These are phyloP conservation scores for Cyprinodon variegatus DNA, from an alignment of 2,113 vertebrate species.

Conservation along the genomic window DNA sequence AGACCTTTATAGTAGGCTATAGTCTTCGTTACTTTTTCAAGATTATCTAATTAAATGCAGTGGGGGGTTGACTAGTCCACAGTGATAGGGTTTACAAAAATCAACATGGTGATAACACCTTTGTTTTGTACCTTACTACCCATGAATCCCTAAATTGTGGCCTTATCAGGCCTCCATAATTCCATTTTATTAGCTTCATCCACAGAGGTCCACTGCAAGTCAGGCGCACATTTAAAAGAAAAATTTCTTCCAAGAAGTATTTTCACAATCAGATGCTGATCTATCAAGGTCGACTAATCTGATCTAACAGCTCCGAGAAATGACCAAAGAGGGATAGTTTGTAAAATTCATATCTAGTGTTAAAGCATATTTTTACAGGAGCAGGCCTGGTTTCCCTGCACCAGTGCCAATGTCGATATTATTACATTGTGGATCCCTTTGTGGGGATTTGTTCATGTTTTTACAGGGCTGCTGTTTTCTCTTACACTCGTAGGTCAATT, in stretches of 20 bases:
- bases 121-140: constrained; percentile 29
- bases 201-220: constrained; percentile 8
- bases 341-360: constrained; percentile 41
- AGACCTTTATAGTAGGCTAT: constrained; percentile 19
- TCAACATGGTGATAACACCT: constrained; percentile 63
- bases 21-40: constrained; percentile 58
- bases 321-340: constrained; percentile 35
- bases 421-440: constrained; percentile 29
- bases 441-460: constrained; percentile 38
- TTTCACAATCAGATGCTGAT: constrained; percentile 38
- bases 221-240: constrained; percentile 31
- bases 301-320: constrained; percentile 64
- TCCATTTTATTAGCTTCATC: constrained; percentile 16
- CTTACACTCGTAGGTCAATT: constrained; percentile 88
- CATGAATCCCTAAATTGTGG: constrained; percentile 33
- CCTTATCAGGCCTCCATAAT: constrained; percentile 25
- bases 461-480: constrained; percentile 44
- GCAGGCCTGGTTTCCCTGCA: constrained; percentile 21
- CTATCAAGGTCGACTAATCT: constrained; percentile 46
- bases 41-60: constrained; percentile 52
- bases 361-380: constrained; percentile 48
- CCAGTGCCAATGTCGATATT: constrained; percentile 58
- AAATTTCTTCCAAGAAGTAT: constrained; percentile 26
- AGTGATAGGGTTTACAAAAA: constrained; percentile 53
- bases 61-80: constrained; percentile 45